phyloP scores from a whole-genome alignment of 2,113 vertebrate species.

The Lethenteron camtschaticum region DNA sequence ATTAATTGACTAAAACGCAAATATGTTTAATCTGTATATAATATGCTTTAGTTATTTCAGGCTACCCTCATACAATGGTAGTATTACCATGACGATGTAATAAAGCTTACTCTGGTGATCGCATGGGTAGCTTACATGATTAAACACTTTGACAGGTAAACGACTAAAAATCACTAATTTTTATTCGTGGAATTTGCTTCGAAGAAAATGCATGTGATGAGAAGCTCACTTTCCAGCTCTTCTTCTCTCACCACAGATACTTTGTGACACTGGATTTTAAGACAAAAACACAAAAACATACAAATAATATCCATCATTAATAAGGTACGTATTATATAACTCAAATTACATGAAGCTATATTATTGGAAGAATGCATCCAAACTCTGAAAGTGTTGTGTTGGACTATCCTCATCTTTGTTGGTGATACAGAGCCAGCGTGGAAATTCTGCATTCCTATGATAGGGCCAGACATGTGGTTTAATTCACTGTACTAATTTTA shows the following conservation, averaged over 20 bases:
- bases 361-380: conserved; percentile 8
- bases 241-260: conserved; percentile 83
- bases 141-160: conserved; percentile 12
- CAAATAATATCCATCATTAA: neutral
- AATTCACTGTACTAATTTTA: no score
- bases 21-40: neutral
- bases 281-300: conserved; percentile 16
- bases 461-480: no score
- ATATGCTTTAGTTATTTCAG: neutral
- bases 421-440: no score
- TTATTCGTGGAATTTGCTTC: conserved; percentile 9
- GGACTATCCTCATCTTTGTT: no score
- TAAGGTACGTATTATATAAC: no score
- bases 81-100: neutral
- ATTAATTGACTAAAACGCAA: no score
- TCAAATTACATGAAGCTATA: no score
- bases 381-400: neutral
- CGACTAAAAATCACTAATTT: conserved; percentile 13
- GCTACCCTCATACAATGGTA: neutral
- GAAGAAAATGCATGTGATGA: conserved; percentile 8
- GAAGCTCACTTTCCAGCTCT: conserved; percentile 48
- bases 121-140: conserved; percentile 17
- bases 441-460: no score
- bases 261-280: conserved; percentile 47
- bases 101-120: neutral